Evolutionary conservation across 2,888 invertebrate species (phyloP), one percentile per base, ranked within the genome.

Genomic region (Clepsis dumicolana): DNA sequence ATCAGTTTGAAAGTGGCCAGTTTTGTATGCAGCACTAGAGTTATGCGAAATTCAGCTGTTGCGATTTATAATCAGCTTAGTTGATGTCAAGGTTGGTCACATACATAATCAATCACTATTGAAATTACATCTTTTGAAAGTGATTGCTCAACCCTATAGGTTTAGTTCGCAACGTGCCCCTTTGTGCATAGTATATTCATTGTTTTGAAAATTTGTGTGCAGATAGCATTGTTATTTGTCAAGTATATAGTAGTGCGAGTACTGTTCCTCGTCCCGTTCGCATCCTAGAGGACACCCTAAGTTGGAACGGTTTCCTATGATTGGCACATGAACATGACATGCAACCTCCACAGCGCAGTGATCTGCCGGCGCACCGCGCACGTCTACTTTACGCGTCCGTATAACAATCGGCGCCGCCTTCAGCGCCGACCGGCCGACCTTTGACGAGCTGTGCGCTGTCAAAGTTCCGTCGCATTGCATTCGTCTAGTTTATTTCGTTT

Each of bases 281-380:
- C 2, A 16, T 44, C 18, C 8, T 4, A 16, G 54, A 12, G 32
- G 54, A 10, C 5, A 54, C 29, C 18, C 54, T 8, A 32, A 54
- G 8, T n/a, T 54, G 4, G 1, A 54, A 32, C 29, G 18, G 29
- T 54, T 32, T 32, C 12, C 29, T 16, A 12, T 29, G 12, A 54
- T 54, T 54, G 54, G 54, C 54, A 54, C 54, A 54, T 32, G 27
- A 18, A 54, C 25, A 50, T 50, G 24, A 50, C 29, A 54, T 32
- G 29, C 18, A 54, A 54, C 29, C 32, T 18, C 18, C 29, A 44
- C 7, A 16, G 7, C 16, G 14, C n/a, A n/a, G 16, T 12, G 32
- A 29, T 18, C 18, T 18, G 32, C n/a, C 54, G 14, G 27, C 25
- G 52, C 52, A n/a, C 5, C 3, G 38, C n/a, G 4, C n/a, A n/a